Percentiles rank a stretch among this genome's conserved stretches.
Evolutionary conservation across 2,113 vertebrate species (phyloP).

Genomic region (Sclerurus mexicanus): DNA sequence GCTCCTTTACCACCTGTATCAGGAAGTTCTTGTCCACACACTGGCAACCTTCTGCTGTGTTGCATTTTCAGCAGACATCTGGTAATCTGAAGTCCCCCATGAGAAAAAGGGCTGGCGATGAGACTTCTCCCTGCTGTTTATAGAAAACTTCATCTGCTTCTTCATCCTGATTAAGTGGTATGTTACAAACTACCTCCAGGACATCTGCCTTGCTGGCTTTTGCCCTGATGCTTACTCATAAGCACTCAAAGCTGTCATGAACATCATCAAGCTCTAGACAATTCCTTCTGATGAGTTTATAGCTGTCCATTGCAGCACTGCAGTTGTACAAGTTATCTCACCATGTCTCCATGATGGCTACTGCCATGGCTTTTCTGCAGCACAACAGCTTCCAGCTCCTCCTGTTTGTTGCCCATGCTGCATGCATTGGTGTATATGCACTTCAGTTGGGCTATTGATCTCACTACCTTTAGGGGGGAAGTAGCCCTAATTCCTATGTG

Average conservation of each 20-base stretch:
- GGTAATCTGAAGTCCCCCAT: neutral
- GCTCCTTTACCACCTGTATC: neutral
- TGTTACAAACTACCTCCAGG: neutral
- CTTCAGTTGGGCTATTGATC: neutral
- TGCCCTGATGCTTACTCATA: no score
- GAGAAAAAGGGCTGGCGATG: neutral
- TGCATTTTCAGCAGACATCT: neutral
- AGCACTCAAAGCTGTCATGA: neutral
- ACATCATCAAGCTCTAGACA: neutral
- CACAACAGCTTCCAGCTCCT: neutral
- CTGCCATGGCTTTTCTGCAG: neutral
- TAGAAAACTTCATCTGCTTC: neutral
- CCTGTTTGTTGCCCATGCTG: neutral
- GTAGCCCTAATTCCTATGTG: fast-evolving
- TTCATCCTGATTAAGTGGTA: neutral
- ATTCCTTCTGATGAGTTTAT: neutral
- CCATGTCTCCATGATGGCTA: neutral
- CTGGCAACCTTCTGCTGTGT: neutral
- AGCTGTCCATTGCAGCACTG: neutral
- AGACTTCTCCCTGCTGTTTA: neutral
- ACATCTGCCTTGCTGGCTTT: neutral
- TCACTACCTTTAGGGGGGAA: fast-evolving
- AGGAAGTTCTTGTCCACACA: neutral
- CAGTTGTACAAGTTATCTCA: neutral
- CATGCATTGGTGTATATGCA: neutral